Evolutionary conservation across 2,113 vertebrate genomes (phyloP), one percentile per base, ranked within the genome.

Genomic region (Oncorhynchus keta): DNA sequence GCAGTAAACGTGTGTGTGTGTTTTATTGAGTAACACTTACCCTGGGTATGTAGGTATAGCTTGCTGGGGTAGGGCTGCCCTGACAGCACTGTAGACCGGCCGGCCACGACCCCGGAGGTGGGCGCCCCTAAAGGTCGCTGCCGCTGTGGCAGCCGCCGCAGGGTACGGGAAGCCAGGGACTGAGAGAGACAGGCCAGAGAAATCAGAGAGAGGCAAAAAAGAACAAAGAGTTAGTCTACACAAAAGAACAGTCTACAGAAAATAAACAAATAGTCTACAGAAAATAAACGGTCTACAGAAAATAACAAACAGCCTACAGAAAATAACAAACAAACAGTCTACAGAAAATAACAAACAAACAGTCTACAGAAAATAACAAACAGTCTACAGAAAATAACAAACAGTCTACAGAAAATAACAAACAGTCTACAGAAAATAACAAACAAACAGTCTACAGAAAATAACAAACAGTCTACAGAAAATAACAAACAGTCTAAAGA

Each of bases 161-260:
- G 96, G 96, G 91, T 99, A 99, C 12, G 98, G 97, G 75, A 99
- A 99, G 84, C 98, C 97, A 83, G 97, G 97, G 91, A 99, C 98
- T 99, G 93, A 78, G 86, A 87, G 20, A 79, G 8, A 77, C 13
- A 74, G 48, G 51, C 51, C 51, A 69, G 32, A 69, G 35, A 69
- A 45, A 69, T 55, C 20, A 62, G 59, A 62, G 26, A 66, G 64
- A 66, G 64, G 64, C n/a, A 28, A 30, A 24, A 24, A 64, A 30
- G 3, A 28, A 28, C 26, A 26, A 11, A 30, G 16, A 64, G 61
- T n/a, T 9, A 64, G 13, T 57, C 18, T 20, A 57, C 51, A 57
- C 1, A 57, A 57, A 57, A 57, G 3, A 5, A 57, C 51, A 9
- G 59, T n/a, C 59, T 61, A 61, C 57, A 57, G 13, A 66, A 26